Percentiles rank a stretch among this genome's conserved stretches.
These are phyloP conservation scores for Cantharis lateralis DNA, from an alignment of 2,888 invertebrate species.

Conservation along the genomic window DNA sequence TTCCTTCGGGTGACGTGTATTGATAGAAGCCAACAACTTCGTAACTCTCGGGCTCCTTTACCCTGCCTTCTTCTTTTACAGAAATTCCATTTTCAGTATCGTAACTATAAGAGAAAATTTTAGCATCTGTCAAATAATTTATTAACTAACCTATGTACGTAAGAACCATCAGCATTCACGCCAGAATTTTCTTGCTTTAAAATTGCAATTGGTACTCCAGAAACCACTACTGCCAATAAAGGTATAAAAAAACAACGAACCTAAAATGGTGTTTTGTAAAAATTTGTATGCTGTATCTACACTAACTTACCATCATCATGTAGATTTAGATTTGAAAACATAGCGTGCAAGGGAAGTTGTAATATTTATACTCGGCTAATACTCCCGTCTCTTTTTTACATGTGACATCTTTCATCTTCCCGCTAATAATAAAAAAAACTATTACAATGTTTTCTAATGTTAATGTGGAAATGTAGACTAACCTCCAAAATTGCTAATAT, in stretches of 20 bases:
- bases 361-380: not conserved
- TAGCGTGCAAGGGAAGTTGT: not conserved
- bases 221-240: not conserved
- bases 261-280: not conserved
- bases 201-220: constrained; percentile 53
- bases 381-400: not conserved
- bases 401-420: not conserved
- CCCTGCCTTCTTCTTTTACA: constrained; percentile 63
- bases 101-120: constrained; percentile 50
- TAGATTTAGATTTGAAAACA: not conserved
- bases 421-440: not conserved
- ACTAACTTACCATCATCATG: not conserved
- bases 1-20: constrained; percentile 66
- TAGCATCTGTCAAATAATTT: not conserved
- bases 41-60: constrained; percentile 45
- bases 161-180: constrained; percentile 66
- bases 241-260: not conserved
- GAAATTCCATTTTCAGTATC: constrained; percentile 68
- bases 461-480: not conserved
- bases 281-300: not conserved
- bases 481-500: not conserved
- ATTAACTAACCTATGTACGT: constrained; percentile 60
- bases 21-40: constrained; percentile 61
- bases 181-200: constrained; percentile 65
- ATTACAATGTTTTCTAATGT: not conserved